Conservation (phyloP, 2,113 vertebrate species). For the Melanerpes formicivorus region DNA sequence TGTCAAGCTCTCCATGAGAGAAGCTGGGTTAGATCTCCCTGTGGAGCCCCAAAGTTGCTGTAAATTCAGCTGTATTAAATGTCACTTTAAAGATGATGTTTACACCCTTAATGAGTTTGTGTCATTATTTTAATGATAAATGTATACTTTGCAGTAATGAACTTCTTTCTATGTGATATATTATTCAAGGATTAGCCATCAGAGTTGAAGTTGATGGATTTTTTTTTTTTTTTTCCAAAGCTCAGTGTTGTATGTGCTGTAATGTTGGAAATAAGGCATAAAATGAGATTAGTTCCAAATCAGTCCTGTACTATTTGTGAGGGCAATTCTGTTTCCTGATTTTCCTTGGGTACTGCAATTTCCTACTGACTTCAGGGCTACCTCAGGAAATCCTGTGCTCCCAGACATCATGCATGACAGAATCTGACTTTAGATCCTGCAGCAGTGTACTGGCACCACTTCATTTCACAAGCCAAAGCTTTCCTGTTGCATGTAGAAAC, state of each 20-base stretch:
- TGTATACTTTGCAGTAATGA: neutral
- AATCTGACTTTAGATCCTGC: neutral
- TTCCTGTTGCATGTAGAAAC: neutral
- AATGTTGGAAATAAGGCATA: neutral
- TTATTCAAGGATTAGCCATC: neutral
- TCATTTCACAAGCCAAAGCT: neutral
- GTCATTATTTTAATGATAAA: conserved; percentile 34
- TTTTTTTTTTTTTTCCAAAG: neutral
- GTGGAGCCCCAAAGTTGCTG: neutral
- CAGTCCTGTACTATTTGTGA: neutral
- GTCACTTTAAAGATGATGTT: neutral
- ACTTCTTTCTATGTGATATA: conserved; percentile 2
- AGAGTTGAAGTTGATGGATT: neutral
- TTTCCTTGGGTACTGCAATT: neutral
- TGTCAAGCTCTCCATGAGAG: neutral
- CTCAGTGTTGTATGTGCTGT: neutral
- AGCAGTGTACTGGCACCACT: rapidly evolving
- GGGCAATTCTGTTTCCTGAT: neutral
- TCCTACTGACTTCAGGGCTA: neutral
- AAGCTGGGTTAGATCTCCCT: conserved; percentile 9
- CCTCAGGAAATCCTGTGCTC: neutral
- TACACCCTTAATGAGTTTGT: conserved; percentile 16
- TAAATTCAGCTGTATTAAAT: conserved; percentile 1
- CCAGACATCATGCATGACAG: rapidly evolving
- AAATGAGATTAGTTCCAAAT: neutral